Conservation (phyloP, 2,888 invertebrate genomes). For the Asteroscopus sphinx region DNA sequence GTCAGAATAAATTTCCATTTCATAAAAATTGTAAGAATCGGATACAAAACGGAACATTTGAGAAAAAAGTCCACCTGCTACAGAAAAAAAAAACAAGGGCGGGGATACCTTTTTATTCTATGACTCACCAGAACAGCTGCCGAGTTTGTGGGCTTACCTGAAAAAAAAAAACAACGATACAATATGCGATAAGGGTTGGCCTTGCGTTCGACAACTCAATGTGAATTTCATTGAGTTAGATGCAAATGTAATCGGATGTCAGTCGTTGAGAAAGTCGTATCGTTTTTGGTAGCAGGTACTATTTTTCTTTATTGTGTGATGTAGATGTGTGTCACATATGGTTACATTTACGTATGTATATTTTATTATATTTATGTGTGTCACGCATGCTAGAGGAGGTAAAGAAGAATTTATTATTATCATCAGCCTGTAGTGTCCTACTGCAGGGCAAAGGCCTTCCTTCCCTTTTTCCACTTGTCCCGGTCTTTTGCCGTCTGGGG, state of each 20-base stretch:
- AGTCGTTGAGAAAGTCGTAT: slow-evolving; percentile 2
- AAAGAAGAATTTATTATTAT: too few relatives aligned
- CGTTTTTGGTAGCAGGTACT: slow-evolving; percentile 28
- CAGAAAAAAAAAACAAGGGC: slow-evolving; percentile 29
- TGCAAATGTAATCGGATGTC: slow-evolving; percentile 29
- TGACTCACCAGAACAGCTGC: slow-evolving; percentile 49
- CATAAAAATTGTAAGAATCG: slow-evolving; percentile 10
- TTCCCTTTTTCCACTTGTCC: too few relatives aligned
- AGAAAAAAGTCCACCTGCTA: slow-evolving; percentile 19
- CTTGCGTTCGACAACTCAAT: slow-evolving; percentile 34
- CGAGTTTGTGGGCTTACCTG: slow-evolving; percentile 52
- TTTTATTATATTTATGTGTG: too few relatives aligned
- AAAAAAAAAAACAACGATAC: slow-evolving; percentile 50
- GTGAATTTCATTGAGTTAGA: slow-evolving; percentile 40
- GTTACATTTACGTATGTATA: too few relatives aligned
- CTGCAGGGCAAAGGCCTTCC: too few relatives aligned
- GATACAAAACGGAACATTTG: slow-evolving; percentile 12
- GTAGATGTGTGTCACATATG: neutral
- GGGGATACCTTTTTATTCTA: slow-evolving; percentile 34
- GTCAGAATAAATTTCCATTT: slow-evolving; percentile 34
- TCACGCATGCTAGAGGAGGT: too few relatives aligned
- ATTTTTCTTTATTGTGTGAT: neutral
- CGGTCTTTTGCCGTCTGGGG: too few relatives aligned
- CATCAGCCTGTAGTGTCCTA: too few relatives aligned
- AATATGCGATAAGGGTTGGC: slow-evolving; percentile 36